phyloP scores from a whole-genome alignment of 2,888 invertebrate species.

The Rotaria magnacalcarata region DNA sequence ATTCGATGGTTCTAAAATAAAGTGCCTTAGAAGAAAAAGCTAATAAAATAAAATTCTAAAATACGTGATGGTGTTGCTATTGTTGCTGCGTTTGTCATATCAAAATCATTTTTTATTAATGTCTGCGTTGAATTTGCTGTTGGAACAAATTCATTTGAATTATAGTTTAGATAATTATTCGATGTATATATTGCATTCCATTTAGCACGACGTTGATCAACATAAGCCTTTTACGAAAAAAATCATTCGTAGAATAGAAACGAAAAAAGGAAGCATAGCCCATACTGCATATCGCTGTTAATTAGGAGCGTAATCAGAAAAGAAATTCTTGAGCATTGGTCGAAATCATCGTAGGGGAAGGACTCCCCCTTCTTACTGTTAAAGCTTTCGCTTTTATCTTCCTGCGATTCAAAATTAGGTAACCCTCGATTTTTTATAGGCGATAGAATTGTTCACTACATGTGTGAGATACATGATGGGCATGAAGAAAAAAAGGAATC shows the following conservation, averaged over 20 bases:
- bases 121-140: background rate
- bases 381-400: no score
- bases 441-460: no score
- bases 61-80: background rate
- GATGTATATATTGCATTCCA: background rate
- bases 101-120: background rate
- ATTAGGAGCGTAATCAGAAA: no score
- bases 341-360: no score
- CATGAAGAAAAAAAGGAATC: no score
- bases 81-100: background rate
- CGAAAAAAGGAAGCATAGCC: background rate
- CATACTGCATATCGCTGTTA: no score
- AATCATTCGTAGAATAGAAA: background rate
- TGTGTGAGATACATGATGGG: no score
- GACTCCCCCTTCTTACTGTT: no score
- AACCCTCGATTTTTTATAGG: no score
- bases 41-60: background rate
- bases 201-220: slow-evolving; percentile 21
- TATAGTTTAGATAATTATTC: background rate
- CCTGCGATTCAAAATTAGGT: no score
- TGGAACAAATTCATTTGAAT: background rate
- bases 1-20: background rate
- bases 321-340: no score
- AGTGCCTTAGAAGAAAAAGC: no score
- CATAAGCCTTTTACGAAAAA: background rate